Conservation (phyloP, 2,113 vertebrate species). For the Hyaena hyaena region DNA sequence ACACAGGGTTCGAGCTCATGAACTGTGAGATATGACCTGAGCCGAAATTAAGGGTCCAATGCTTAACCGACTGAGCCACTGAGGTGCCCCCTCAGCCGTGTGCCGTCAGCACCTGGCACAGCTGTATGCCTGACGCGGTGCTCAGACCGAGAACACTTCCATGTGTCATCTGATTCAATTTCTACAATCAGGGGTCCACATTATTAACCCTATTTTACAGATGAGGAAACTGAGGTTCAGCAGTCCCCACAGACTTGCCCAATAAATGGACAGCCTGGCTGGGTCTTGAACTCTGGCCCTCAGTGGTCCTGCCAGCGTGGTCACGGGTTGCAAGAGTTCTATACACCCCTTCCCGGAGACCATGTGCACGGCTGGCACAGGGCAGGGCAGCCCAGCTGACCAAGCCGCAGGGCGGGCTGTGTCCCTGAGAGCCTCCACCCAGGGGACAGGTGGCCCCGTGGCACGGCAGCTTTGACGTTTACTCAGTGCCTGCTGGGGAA, state of each 20-base stretch:
- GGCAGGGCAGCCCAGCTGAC: slow-evolving; percentile 28
- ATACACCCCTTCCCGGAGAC: background rate
- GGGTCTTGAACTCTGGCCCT: background rate
- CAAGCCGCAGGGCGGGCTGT: background rate
- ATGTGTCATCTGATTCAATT: background rate
- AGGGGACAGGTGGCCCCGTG: slow-evolving; percentile 77
- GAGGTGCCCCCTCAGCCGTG: background rate
- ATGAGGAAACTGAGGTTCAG: background rate
- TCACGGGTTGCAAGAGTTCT: background rate
- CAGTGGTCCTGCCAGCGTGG: background rate
- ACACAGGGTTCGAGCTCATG: no score
- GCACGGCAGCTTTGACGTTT: background rate
- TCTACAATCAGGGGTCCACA: background rate
- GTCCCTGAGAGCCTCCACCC: background rate
- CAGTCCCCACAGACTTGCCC: no score
- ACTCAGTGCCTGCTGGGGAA: background rate
- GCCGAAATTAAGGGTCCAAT: no score
- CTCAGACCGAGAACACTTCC: background rate
- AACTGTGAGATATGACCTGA: no score
- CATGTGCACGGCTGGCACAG: background rate
- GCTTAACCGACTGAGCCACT: no score
- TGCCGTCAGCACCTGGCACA: background rate
- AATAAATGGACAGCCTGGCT: background rate
- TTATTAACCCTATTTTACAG: background rate
- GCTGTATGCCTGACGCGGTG: background rate